Evolutionary conservation across 2,888 invertebrate species (phyloP).

Genomic region (Eurytoma adleriae): DNA sequence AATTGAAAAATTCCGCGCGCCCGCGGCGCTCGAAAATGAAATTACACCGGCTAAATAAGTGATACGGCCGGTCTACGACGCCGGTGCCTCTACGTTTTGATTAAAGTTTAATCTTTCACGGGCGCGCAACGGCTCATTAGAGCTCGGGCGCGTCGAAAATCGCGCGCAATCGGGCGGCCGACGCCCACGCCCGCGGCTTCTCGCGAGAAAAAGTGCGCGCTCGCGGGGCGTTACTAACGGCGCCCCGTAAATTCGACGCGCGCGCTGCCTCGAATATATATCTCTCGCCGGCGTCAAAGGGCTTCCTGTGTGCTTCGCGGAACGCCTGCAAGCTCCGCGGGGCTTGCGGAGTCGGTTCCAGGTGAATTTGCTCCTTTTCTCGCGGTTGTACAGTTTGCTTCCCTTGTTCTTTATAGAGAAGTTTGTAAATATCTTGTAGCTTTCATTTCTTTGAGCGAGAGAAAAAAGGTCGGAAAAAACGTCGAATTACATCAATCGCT

Average conservation of each 20-base stretch:
- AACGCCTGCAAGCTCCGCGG: too few relatives aligned
- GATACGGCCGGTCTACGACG: not conserved
- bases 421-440: too few relatives aligned
- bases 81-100: slow-evolving; percentile 2
- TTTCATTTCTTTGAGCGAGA: too few relatives aligned
- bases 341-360: too few relatives aligned
- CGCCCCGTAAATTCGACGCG: slow-evolving; percentile 1
- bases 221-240: not conserved
- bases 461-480: too few relatives aligned
- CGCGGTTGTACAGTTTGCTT: too few relatives aligned
- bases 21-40: slow-evolving; percentile 14
- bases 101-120: slow-evolving; percentile 49
- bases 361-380: too few relatives aligned
- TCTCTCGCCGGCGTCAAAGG: not conserved
- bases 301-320: not conserved
- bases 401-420: too few relatives aligned
- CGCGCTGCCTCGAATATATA: not conserved
- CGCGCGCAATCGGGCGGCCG: not conserved
- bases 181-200: not conserved
- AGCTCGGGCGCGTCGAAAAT: slow-evolving; percentile 10
- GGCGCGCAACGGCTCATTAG: not conserved
- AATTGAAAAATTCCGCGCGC: slow-evolving; percentile 1
- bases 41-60: slow-evolving; percentile 33
- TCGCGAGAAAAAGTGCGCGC: not conserved
- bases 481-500: too few relatives aligned